phyloP scores from a whole-genome alignment of 2,113 vertebrate genomes.

The Ia io region DNA sequence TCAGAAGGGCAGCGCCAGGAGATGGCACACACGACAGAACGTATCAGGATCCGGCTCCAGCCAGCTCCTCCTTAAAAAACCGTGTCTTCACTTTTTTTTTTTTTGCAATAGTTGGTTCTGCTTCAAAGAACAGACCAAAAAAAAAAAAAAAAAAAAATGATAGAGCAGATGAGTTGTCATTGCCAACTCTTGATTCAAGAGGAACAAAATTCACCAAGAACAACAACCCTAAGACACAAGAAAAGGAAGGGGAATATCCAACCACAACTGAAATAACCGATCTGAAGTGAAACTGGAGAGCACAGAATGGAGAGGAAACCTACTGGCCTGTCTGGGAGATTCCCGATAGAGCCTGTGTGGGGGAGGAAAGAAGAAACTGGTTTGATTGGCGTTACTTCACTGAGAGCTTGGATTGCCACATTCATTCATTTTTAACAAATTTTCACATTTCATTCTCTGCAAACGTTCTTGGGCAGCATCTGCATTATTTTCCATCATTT shows the following conservation, averaged over 20 bases:
- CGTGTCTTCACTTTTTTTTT: background rate
- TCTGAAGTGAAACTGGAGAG: background rate
- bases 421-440: slow-evolving; percentile 10
- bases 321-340: background rate
- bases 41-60: background rate
- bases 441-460: background rate
- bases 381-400: background rate
- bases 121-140: slow-evolving; percentile 62
- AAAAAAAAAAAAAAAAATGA: slow-evolving; percentile 19
- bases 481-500: background rate
- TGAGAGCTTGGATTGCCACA: background rate
- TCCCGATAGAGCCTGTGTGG: background rate
- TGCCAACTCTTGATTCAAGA: slow-evolving; percentile 64
- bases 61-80: background rate
- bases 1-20: background rate
- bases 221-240: slow-evolving; percentile 49
- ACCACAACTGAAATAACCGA: background rate
- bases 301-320: background rate
- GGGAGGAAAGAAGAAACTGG: background rate
- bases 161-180: background rate
- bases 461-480: background rate
- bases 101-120: slow-evolving; percentile 18
- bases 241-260: slow-evolving; percentile 18
- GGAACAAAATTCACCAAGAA: slow-evolving; percentile 25
- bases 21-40: accelerated